Percentiles rank a stretch among this genome's conserved stretches.
phyloP scores from a whole-genome alignment of 2,888 invertebrate species.

The Drosophila picticornis region DNA sequence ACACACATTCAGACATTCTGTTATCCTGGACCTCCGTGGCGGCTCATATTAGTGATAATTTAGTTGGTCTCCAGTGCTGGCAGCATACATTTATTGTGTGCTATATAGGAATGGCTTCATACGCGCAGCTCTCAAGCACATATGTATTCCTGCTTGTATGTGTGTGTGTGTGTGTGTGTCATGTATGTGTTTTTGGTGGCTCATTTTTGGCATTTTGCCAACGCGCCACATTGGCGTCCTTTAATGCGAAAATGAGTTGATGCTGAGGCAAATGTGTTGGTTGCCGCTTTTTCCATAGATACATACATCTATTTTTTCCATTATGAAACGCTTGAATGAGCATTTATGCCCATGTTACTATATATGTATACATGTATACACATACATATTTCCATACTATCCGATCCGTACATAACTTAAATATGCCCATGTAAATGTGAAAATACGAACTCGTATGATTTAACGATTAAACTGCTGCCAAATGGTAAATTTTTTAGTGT shows the following conservation, averaged over 20 bases:
- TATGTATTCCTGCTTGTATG: slow-evolving; percentile 16
- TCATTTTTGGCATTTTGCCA: slow-evolving; percentile 77
- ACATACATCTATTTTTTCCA: slow-evolving; percentile 39
- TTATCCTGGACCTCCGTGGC: slow-evolving; percentile 34
- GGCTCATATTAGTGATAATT: slow-evolving; percentile 78
- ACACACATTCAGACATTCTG: slow-evolving; percentile 12
- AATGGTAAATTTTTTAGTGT: slow-evolving; percentile 42
- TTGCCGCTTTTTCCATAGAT: slow-evolving; percentile 9
- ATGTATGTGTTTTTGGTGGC: slow-evolving; percentile 28
- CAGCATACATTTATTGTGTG: slow-evolving; percentile 58
- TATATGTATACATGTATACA: slow-evolving; percentile 13
- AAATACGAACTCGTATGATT: slow-evolving; percentile 19
- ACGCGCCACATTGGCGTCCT: slow-evolving; percentile 77
- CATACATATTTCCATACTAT: background rate
- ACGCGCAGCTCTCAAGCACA: slow-evolving; percentile 31
- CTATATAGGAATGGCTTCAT: slow-evolving; percentile 59
- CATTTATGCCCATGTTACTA: slow-evolving; percentile 54
- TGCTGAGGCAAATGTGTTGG: slow-evolving; percentile 66
- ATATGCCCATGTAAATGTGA: slow-evolving; percentile 39
- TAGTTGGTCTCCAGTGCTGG: slow-evolving; percentile 76
- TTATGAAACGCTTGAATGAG: slow-evolving; percentile 78
- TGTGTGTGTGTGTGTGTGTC: slow-evolving; percentile 15
- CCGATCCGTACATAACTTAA: slow-evolving; percentile 30
- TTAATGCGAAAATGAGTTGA: slow-evolving; percentile 80
- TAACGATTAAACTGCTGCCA: slow-evolving; percentile 41